Base-by-base conservation (phyloP, 2,888 invertebrate genomes). In the Steinernema hermaphroditum region DNA sequence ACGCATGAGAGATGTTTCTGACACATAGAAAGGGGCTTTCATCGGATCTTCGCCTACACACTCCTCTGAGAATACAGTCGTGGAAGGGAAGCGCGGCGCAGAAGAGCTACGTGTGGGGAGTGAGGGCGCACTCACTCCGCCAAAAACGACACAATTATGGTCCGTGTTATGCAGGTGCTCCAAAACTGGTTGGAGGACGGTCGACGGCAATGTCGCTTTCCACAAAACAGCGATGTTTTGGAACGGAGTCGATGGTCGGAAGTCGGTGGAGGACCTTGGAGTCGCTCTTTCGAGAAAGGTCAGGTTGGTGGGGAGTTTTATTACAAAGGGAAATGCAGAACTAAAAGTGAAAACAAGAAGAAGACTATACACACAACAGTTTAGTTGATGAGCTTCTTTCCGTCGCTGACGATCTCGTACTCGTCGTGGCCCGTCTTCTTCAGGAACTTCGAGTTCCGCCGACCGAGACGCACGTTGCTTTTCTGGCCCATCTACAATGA, bases 401-500 rank as follows among this genome's bases (percentile, higher is more conserved):
- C 62, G 62, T 62, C 62, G 62, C 62, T 16, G 62, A 62, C 62
- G 32, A 62, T 29, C 62, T 62, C 32, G 62, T 62, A 62, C 62
- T 62, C 62, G 32, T 22, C 32, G 32, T 32, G 14, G 16, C 54
- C 54, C 14, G 19, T 32, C 62, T 62, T 62, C 62, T 29, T 62
- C 32, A 16, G 8, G 14, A 62, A 32, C 24, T 22, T 22, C 22
- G 50, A 19, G 62, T 27, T 4, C 27, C 32, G 29, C 9, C 62
- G 62, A 44, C 54, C 50, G 0, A 72, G 43, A 22, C 54, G 68
- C 46, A 34, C 70, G 19, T 69, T 69, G 41, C 70, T 57, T 32
- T 37, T 37, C 16, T 70, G 69, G n/a, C 73, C 73, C 19, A 70
- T 32, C 41, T 54, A 57, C 12, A 73, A 70, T 37, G 54, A 69